Evolutionary conservation across 2,797 vertebrate species (phyloP).

Genomic region (Margarornis squamiger): DNA sequence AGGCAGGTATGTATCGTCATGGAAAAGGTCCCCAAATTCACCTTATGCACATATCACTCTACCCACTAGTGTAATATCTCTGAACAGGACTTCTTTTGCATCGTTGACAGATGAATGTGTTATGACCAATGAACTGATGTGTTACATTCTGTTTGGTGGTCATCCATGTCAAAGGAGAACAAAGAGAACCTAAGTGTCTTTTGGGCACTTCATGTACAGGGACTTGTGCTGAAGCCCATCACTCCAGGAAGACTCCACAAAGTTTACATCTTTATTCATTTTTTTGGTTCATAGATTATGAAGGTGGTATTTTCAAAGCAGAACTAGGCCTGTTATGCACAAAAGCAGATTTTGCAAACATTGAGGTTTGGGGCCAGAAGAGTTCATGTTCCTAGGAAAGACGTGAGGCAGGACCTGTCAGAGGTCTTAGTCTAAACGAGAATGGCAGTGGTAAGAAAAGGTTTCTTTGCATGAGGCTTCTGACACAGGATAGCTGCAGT

Average conservation of each 20-base stretch:
- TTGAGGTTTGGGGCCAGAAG: neutral
- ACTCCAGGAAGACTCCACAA: neutral
- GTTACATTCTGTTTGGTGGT: neutral
- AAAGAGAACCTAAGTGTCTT: neutral
- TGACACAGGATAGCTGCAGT: neutral
- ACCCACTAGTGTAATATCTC: neutral
- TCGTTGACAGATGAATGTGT: neutral
- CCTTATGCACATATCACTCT: neutral
- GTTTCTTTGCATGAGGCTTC: neutral
- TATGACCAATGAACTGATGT: neutral
- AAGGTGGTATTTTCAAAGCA: neutral
- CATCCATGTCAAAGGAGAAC: neutral
- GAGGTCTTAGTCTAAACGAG: neutral
- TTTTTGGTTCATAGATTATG: neutral
- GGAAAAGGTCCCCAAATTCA: neutral
- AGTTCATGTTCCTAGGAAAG: neutral
- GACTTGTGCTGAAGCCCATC: neutral
- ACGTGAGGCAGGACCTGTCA: neutral
- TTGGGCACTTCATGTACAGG: neutral
- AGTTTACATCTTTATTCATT: neutral
- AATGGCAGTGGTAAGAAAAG: neutral
- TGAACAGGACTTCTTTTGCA: neutral
- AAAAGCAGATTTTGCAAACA: neutral
- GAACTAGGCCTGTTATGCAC: neutral
- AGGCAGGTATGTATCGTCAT: neutral